These are phyloP conservation scores for Typhlichthys subterraneus DNA, from an alignment of 2,797 vertebrate genomes.

Conservation along the genomic window DNA sequence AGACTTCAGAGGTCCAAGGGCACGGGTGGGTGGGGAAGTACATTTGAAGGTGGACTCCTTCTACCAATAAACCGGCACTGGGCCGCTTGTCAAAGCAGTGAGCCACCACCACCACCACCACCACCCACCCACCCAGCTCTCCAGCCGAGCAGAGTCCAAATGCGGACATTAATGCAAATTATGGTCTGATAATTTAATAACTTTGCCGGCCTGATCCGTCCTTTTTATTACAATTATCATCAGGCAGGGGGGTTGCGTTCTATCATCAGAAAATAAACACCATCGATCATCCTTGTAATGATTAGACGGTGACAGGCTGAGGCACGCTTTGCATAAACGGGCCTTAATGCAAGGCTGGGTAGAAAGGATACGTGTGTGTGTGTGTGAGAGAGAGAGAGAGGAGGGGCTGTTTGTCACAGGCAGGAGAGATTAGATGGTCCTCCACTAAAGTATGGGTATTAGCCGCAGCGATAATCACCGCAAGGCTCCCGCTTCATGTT, in stretches of 20 bases:
- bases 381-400: conserved; percentile 43
- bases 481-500: conserved; percentile 9
- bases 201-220: conserved; percentile 91
- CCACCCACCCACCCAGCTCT: conserved; percentile 2
- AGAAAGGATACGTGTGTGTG: conserved; percentile 67
- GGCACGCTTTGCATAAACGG: conserved; percentile 92
- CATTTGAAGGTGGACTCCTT: conserved; percentile 81
- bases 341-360: conserved; percentile 81
- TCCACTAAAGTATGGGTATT: conserved; percentile 77
- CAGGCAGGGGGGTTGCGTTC: conserved; percentile 90
- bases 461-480: conserved; percentile 78
- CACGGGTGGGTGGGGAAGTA: conserved; percentile 21
- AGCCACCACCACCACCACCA: conserved; percentile 3
- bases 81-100: conserved; percentile 59
- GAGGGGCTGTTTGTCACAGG: conserved; percentile 28
- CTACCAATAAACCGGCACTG: conserved; percentile 49
- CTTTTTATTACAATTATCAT: conserved; percentile 98
- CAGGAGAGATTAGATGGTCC: conserved; percentile 81
- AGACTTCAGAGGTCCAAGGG: not conserved
- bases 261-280: conserved; percentile 97
- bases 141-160: conserved; percentile 66
- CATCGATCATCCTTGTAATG: conserved; percentile 97
- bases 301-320: conserved; percentile 92
- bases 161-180: conserved; percentile 90
- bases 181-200: conserved; percentile 96